phyloP scores from a whole-genome alignment of 2,797 vertebrate species.

The Sorex maritimensis region DNA sequence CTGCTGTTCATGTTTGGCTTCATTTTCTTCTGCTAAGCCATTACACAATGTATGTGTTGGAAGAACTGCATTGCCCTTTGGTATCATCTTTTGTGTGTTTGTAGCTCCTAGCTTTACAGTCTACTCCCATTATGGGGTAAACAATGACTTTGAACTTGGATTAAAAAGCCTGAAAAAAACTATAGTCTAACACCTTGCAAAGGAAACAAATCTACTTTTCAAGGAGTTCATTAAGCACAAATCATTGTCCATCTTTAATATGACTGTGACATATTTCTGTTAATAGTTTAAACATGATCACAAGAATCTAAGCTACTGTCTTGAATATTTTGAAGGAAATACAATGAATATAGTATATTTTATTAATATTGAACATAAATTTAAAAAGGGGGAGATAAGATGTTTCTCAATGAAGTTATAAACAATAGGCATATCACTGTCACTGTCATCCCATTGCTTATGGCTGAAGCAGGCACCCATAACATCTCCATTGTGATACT shows the following conservation, averaged over 20 bases:
- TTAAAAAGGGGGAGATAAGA: no score
- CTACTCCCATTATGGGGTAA: constrained; percentile 14
- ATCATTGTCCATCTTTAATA: background rate
- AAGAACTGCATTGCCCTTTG: background rate
- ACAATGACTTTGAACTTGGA: constrained; percentile 67
- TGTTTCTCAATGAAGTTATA: no score
- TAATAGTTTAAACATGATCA: constrained; percentile 35
- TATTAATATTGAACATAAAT: background rate
- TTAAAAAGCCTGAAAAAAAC: constrained; percentile 58
- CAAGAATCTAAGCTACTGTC: constrained; percentile 60
- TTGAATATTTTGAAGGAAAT: constrained; percentile 58
- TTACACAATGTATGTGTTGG: background rate
- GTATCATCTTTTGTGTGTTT: background rate
- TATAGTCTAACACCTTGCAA: constrained; percentile 14
- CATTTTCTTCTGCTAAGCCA: constrained; percentile 56
- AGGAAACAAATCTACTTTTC: background rate
- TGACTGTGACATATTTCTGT: constrained; percentile 3
- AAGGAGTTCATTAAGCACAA: background rate
- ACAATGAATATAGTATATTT: constrained; percentile 16
- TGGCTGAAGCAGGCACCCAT: no score
- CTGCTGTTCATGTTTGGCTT: constrained; percentile 67
- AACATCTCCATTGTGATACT: no score
- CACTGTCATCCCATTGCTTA: no score
- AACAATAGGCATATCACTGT: no score
- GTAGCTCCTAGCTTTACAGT: background rate